Conservation (phyloP, 2,797 vertebrate species). For the Percopsis omiscomaycus region DNA sequence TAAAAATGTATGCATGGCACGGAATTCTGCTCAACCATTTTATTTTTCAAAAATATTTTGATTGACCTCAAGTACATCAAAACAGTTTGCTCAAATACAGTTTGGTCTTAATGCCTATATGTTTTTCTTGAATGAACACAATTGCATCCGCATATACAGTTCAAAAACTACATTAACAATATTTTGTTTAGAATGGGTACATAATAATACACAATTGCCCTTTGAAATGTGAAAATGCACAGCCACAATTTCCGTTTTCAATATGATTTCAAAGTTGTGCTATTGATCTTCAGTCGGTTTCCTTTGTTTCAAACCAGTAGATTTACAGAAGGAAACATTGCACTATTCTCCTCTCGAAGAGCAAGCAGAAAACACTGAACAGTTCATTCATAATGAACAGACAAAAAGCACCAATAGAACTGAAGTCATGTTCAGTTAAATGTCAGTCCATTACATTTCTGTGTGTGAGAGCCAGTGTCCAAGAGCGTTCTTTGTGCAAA, state of each 20-base stretch:
- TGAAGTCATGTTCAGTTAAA: constrained; percentile 65
- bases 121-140: constrained; percentile 69
- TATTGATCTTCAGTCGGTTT: constrained; percentile 57
- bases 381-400: constrained; percentile 59
- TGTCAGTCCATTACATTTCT: constrained; percentile 48
- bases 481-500: constrained; percentile 52
- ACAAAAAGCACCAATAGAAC: constrained; percentile 71
- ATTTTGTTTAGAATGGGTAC: constrained; percentile 66
- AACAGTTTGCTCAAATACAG: constrained; percentile 66
- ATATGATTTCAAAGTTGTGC: constrained; percentile 70
- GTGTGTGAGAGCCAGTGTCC: constrained; percentile 45
- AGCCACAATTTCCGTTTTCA: constrained; percentile 57
- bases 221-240: constrained; percentile 66
- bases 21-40: constrained; percentile 64
- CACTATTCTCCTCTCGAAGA: constrained; percentile 60
- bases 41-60: constrained; percentile 75
- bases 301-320: constrained; percentile 51
- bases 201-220: constrained; percentile 70
- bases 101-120: constrained; percentile 61
- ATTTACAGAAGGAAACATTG: constrained; percentile 54
- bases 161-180: constrained; percentile 72
- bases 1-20: constrained; percentile 8
- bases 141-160: constrained; percentile 73
- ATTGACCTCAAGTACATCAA: constrained; percentile 68
- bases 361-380: constrained; percentile 71